Evolutionary conservation across 2,888 invertebrate species (phyloP).

Genomic region (Mythimna loreyi): DNA sequence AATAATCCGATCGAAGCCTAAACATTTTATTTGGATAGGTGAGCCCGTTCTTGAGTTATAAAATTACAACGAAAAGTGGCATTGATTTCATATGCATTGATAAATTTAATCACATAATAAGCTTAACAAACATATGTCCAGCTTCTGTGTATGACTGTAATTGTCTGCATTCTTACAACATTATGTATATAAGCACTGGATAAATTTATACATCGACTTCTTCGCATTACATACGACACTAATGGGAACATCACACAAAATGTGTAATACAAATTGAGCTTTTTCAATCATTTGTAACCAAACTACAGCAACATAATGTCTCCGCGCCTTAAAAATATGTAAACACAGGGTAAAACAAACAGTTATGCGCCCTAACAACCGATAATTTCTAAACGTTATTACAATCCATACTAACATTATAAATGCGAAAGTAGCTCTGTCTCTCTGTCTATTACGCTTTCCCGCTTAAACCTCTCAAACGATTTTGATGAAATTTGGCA

Average conservation of each 20-base stretch:
- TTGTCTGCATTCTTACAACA: background rate
- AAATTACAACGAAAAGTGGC: too few relatives aligned
- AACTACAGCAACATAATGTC: slow-evolving; percentile 1
- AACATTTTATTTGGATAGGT: too few relatives aligned
- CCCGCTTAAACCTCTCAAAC: too few relatives aligned
- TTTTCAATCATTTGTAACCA: slow-evolving; percentile 14
- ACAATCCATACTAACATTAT: too few relatives aligned
- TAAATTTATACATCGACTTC: background rate
- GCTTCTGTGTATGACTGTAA: background rate
- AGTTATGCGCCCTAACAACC: slow-evolving; percentile 11
- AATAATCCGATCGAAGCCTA: too few relatives aligned
- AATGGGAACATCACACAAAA: background rate
- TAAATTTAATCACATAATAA: too few relatives aligned
- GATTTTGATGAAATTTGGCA: too few relatives aligned
- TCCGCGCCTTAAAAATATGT: slow-evolving; percentile 19
- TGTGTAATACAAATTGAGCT: background rate
- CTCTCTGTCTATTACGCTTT: too few relatives aligned
- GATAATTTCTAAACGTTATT: slow-evolving; percentile 52
- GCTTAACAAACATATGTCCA: too few relatives aligned
- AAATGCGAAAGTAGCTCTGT: too few relatives aligned
- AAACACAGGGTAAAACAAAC: slow-evolving; percentile 41
- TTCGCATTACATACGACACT: background rate
- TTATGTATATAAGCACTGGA: background rate
- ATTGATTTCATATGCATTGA: too few relatives aligned
- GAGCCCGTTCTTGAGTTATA: too few relatives aligned